Base-by-base conservation (phyloP, 1,140 invertebrate genomes). In the Maconellicoccus hirsutus region DNA sequence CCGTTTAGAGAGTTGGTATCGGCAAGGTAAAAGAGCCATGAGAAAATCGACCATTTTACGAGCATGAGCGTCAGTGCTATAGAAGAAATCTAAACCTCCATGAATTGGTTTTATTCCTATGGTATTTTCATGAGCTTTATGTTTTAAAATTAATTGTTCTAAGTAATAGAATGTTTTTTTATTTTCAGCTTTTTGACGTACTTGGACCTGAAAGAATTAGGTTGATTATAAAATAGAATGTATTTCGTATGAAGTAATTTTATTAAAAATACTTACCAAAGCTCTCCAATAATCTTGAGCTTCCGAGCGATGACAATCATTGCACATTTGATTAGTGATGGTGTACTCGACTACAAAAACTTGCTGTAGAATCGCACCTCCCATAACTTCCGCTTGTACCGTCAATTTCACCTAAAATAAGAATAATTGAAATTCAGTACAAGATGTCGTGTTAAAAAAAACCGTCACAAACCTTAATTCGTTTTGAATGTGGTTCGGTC, bases 131-230 rank as follows among this genome's bases (percentile, higher is more conserved):
- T 98, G 95, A 16, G 92, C 94, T 77, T 89, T 92, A 78, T 98
- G 90, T 78, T 98, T 99, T 70, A 99, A 81, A 77, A 99, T 95
- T 59, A 98, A 78, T 78, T 99, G 98, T 80, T 99, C 98, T 76
- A 99, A 82, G 78, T 98, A 99, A 78, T 91, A 99, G 78, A 99
- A 94, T 0, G 97, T 98, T 80, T 98, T 99, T 77, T 97, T 97
- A 79, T 98, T 98, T 72, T 91, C 88, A 0, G 89, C 85, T 78
- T 93, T 87, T 77, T 96, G 92, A 59, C 91, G 80, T 0, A 94
- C 85, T 86, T 94, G 91, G 27, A 93, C 90, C 78, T 89, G 75
- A 10, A 66, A 66, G 25, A 66, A 59, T 59, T 4, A 3, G 3
- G 52, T 19, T 59, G 4, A 59, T 66, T 23, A 8, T 89, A 75